phyloP scores from a whole-genome alignment of 2,888 invertebrate genomes.

The Ashinkailepas kermadecensis region DNA sequence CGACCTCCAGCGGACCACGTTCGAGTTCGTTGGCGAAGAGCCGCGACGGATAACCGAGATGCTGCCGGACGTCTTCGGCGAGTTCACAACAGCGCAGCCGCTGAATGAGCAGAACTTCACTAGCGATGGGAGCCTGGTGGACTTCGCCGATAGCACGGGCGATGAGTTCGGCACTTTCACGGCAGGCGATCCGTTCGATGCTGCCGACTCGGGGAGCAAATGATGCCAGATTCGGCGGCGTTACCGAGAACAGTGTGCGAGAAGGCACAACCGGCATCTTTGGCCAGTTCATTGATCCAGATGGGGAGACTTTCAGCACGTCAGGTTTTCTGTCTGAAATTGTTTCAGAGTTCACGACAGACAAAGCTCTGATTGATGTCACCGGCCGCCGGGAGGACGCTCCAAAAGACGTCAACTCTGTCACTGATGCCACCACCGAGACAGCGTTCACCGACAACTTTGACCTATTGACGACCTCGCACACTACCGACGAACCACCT shows the following conservation, averaged over 20 bases:
- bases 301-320: neutral
- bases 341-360: neutral
- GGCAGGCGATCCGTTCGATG: too few species aligned
- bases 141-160: neutral
- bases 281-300: neutral
- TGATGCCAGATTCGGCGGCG: neutral
- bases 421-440: neutral
- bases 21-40: neutral
- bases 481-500: neutral
- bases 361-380: neutral
- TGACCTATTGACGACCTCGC: neutral
- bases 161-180: neutral
- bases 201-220: too few species aligned
- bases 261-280: neutral
- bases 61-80: neutral
- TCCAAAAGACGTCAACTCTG: too few species aligned
- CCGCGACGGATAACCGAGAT: neutral
- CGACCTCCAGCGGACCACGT: neutral
- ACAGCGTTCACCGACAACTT: neutral
- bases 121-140: neutral
- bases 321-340: neutral
- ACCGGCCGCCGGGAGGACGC: neutral
- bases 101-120: neutral
- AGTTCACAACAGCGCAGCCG: neutral
- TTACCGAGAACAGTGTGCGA: neutral